These are phyloP conservation scores for Cydia fagiglandana DNA, from an alignment of 1,140 invertebrate genomes.

Conservation along the genomic window DNA sequence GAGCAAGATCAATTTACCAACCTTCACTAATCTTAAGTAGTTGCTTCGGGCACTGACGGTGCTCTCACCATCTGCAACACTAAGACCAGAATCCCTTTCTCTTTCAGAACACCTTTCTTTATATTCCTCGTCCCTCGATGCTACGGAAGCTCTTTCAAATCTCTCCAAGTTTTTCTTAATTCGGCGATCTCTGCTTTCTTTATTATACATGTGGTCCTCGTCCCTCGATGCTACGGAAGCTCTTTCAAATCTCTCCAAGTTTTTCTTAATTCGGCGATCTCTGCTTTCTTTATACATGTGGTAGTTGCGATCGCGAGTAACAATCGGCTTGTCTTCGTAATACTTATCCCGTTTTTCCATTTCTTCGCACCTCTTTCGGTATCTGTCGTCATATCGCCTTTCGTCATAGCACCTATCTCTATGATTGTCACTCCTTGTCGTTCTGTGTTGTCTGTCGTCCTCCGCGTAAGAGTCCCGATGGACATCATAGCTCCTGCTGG, in stretches of 20 bases:
- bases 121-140: conserved; percentile 62
- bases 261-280: conserved; percentile 48
- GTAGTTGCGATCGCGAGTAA: conserved; percentile 40
- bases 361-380: conserved; percentile 10
- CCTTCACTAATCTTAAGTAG: conserved; percentile 67
- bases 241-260: conserved; percentile 60
- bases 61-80: conserved; percentile 66
- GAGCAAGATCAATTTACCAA: conserved; percentile 37
- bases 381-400: conserved; percentile 48
- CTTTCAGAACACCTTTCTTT: conserved; percentile 56
- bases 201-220: conserved; percentile 59
- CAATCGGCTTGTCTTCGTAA: conserved; percentile 55
- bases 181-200: conserved; percentile 51
- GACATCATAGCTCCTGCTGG: conserved; percentile 64
- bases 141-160: conserved; percentile 59
- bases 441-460: conserved; percentile 51
- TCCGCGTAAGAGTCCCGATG: conserved; percentile 49
- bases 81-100: conserved; percentile 65
- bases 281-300: conserved; percentile 41
- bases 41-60: conserved; percentile 66
- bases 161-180: conserved; percentile 51
- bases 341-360: conserved; percentile 49
- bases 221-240: conserved; percentile 60
- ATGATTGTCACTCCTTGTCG: conserved; percentile 54
- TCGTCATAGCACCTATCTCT: conserved; percentile 53